Evolutionary conservation across 1,140 invertebrate species (phyloP).

Genomic region (Proctacanthus coquilletti): DNA sequence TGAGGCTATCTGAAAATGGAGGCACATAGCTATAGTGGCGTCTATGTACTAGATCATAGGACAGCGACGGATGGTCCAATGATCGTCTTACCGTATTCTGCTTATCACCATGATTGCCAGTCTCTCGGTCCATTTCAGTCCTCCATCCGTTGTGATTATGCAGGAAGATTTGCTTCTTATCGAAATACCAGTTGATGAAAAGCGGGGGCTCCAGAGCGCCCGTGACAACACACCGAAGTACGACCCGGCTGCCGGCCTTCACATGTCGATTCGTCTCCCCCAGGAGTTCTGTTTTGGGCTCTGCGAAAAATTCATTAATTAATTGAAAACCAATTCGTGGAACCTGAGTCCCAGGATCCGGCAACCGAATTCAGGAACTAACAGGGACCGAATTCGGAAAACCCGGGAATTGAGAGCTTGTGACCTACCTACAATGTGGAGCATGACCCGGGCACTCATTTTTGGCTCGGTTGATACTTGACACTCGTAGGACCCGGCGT

Average conservation of each 20-base stretch:
- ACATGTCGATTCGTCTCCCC: slow-evolving; percentile 41
- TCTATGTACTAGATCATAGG: background rate
- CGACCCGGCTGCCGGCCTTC: slow-evolving; percentile 41
- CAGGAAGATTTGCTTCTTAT: slow-evolving; percentile 45
- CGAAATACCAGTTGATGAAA: slow-evolving; percentile 45
- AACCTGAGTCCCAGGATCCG: no score
- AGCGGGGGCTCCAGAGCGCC: slow-evolving; percentile 40
- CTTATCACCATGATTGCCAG: slow-evolving; percentile 22
- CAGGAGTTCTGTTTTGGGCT: slow-evolving; percentile 41
- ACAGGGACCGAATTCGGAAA: no score
- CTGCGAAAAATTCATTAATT: slow-evolving; percentile 35
- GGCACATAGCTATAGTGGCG: background rate
- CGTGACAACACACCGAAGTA: slow-evolving; percentile 40
- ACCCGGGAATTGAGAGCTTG: no score
- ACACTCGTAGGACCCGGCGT: slow-evolving; percentile 56
- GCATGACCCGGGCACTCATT: slow-evolving; percentile 45
- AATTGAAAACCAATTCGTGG: no score
- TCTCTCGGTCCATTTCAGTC: slow-evolving; percentile 24
- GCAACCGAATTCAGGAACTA: no score
- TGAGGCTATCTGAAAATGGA: slow-evolving; percentile 20
- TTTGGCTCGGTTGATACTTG: slow-evolving; percentile 58
- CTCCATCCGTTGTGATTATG: slow-evolving; percentile 26
- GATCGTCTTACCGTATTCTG: slow-evolving; percentile 22
- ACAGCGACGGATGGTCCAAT: slow-evolving; percentile 5
- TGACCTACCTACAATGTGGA: slow-evolving; percentile 53